Base-by-base conservation (phyloP, 2,113 vertebrate species). In the Numenius arquata region DNA sequence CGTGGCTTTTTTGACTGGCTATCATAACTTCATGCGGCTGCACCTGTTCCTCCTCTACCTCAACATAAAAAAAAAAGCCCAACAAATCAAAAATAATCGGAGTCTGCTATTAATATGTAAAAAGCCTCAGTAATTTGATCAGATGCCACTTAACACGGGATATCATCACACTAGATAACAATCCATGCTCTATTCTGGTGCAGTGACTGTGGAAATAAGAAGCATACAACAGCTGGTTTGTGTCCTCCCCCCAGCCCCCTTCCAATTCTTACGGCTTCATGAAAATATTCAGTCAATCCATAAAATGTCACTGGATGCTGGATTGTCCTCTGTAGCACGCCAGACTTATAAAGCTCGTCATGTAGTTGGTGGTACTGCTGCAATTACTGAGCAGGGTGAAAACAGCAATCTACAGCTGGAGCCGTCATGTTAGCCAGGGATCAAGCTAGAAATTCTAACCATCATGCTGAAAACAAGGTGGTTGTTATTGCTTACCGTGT, bases 211-310 rank as follows among this genome's bases (percentile, higher is more conserved):
- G 36, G 85, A 77, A 88, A 89, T 4, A 14, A 47, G 45, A 53
- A 38, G 59, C 59, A 65, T 1, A 14, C 65, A 89, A 53, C 96
- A 98, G 97, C 73, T 96, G 96, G 61, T 38, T 70, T 41, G 36
- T 6, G 30, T 29, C 34, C 67, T 47, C 5, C 34, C 52, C 36
- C 19, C 32, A 15, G 19, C 41, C 36, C 63, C 27, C 18, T 62
- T n/a, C 34, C 52, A 4, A n/a, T 59, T 68, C 83, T 88, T 26
- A 70, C 0, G 2, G 75, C 85, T 89, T 55, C 65, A 21, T 32
- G 66, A 58, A 86, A 93, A 84, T 15, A 92, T 63, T 83, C 70
- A 36, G 52, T 8, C 83, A 52, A 50, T 67, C 41, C 92, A 47
- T 47, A 75, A 58, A n/a, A 80, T n/a, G 85, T 15, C 72, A 23